Evolutionary conservation across 2,113 vertebrate genomes (phyloP), one percentile per base, ranked within the genome.

Genomic region (Sebastes schlegelii): DNA sequence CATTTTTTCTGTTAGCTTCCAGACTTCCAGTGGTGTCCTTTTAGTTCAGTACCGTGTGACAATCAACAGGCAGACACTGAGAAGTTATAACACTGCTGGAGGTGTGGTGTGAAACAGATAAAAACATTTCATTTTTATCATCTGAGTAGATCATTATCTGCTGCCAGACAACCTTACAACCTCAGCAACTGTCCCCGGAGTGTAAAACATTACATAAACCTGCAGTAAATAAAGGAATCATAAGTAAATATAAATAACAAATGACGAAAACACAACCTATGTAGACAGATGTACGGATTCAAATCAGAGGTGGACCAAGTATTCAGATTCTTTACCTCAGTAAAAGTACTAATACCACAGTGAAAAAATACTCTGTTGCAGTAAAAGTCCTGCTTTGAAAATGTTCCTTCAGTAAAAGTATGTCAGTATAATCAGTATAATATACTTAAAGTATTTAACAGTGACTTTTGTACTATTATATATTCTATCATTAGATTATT

Each of bases 11-110:
- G 23, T 60, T 9, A 9, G 46, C 11, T 76, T 80, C 57, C 48
- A 75, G 23, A 49, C 26, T 64, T 77, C 62, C 72, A 64, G 43
- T 6, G 61, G 46, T 21, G 58, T 65, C 61, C 10, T 16, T 60
- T 72, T 10, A 58, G 49, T 80, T 49, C 67, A 49, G 48, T 11
- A 0, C 61, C 8, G 61, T 4, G 77, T 40, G 26, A 58, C 62
- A 54, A 21, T 60, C 43, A 51, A 23, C 67, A 68, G 5, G 67
- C 72, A 62, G 40, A 73, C 10, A 21, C 55, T 8, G 54, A 61
- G 64, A 19, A 51, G 34, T 62, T 21, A 45, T 8, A 63, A 48
- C 73, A n/a, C 58, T 34, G 68, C 34, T 60, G 66, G 11, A 63
- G 67, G 60, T 55, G 76, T 61, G 45, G 52, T 52, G 78, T 45